Base-by-base conservation (phyloP, 1,140 invertebrate genomes). In the Harpegnathos saltator region DNA sequence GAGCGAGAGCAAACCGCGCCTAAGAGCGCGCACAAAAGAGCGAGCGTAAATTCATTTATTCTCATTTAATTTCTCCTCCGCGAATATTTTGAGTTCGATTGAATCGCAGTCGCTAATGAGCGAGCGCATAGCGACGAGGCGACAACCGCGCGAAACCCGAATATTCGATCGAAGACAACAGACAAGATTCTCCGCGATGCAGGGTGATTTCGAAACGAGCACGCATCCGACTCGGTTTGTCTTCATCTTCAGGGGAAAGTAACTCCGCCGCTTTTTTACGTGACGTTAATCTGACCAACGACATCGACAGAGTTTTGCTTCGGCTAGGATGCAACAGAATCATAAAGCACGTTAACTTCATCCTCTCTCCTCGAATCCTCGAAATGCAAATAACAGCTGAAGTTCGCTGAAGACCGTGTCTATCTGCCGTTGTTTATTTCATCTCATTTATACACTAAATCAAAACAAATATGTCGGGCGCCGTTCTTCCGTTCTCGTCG, bases 301-400 rank as follows among this genome's bases (percentile, higher is more conserved):
- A 44, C 11, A 44, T 44, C 29, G 4, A 38, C 38, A 9, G 15
- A 1, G 38, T 44, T 38, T 38, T 38, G 19, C 14, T 73, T 5
- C n/a, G 24, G n/a, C 19, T 19, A n/a, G 0, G 24, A 58, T 38
- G 44, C 33, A 52, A 26, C 50, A 24, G 50, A 44, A 17, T 59
- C 11, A 44, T n/a, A 61, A 63, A 62, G 29, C 7, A 24, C 33
- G 33, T 62, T 62, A 17, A 74, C 44, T 62, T 48, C 4, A 48
- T 61, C 11, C 58, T 24, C 12, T 15, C 22, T 19, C 11, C 52
- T 52, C 15, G n/a, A 66, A 38, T 9, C 52, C 33, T 74, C 15
- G 12, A 61, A 4, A 74, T 74, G 26, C 69, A 72, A 72, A 74
- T 44, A 74, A 11, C 56, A 12, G n/a, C 9, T 26, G n/a, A 56